Percentiles rank a stretch among this genome's conserved stretches.
Conservation (phyloP, 2,888 invertebrate genomes). For the Drosophila subquinaria region DNA sequence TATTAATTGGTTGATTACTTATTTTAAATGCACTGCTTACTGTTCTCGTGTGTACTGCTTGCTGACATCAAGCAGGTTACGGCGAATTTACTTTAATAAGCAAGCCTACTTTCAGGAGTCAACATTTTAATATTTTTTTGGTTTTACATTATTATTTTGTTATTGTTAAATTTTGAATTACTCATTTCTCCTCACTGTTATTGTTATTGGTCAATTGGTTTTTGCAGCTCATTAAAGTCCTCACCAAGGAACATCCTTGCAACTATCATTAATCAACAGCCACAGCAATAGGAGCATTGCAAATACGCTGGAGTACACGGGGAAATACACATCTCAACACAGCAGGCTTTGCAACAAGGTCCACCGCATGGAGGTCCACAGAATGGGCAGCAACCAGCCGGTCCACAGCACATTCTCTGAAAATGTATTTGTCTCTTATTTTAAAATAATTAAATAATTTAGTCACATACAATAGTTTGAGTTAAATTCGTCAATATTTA, state of each 20-base stretch:
- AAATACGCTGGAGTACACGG: conserved; percentile 71
- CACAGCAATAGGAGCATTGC: conserved; percentile 52
- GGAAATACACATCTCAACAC: conserved; percentile 55
- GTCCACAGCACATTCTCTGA: conserved; percentile 66
- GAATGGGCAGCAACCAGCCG: conserved; percentile 43
- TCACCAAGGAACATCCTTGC: not conserved
- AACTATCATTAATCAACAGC: conserved; percentile 16
- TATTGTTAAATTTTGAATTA: not conserved
- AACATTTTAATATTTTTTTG: conserved; percentile 21
- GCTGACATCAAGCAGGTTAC: not conserved
- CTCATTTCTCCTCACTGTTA: not conserved
- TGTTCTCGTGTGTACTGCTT: not conserved
- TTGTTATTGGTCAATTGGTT: not conserved
- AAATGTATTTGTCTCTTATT: not conserved
- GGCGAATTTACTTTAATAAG: not conserved
- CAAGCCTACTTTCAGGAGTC: not conserved
- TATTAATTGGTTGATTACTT: too few relatives aligned
- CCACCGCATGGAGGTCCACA: conserved; percentile 67
- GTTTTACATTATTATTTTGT: conserved; percentile 52
- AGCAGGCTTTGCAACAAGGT: conserved; percentile 49
- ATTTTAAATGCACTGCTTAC: not conserved
- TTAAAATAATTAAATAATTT: not conserved
- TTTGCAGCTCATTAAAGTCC: not conserved
- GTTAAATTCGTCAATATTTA: not conserved
- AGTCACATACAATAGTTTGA: not conserved